These are phyloP conservation scores for Megalops atlanticus DNA, from an alignment of 2,113 vertebrate genomes.

Conservation along the genomic window DNA sequence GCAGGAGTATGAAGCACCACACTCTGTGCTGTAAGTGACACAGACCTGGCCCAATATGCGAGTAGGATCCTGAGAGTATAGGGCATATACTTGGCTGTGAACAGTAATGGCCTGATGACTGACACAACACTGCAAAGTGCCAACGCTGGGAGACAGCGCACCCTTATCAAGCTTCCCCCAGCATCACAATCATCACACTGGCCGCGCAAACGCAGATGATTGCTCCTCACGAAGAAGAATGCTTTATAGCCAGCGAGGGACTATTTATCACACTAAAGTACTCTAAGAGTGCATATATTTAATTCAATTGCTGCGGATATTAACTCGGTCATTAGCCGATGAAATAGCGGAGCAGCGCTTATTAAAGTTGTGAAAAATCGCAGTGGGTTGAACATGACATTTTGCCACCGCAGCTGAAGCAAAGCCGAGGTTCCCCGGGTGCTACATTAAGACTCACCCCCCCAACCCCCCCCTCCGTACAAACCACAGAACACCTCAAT, in stretches of 20 bases:
- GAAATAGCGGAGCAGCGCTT: constrained; percentile 20
- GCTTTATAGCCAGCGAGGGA: constrained; percentile 34
- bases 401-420: constrained; percentile 32
- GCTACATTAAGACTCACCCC: background rate
- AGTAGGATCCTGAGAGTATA: too few relatives aligned
- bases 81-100: background rate
- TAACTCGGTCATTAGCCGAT: constrained; percentile 44
- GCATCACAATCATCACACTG: background rate
- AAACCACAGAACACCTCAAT: background rate
- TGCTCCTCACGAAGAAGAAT: background rate
- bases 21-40: background rate
- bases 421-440: background rate
- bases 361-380: constrained; percentile 28
- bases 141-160: background rate
- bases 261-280: constrained; percentile 54
- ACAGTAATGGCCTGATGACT: background rate
- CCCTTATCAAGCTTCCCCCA: background rate
- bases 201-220: background rate
- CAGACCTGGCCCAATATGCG: background rate
- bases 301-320: constrained; percentile 48
- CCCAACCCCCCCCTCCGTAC: background rate
- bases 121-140: background rate
- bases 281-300: constrained; percentile 46
- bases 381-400: background rate
- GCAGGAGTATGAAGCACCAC: background rate